Conservation (phyloP, 2,113 vertebrate species). For the Rhineura floridana region DNA sequence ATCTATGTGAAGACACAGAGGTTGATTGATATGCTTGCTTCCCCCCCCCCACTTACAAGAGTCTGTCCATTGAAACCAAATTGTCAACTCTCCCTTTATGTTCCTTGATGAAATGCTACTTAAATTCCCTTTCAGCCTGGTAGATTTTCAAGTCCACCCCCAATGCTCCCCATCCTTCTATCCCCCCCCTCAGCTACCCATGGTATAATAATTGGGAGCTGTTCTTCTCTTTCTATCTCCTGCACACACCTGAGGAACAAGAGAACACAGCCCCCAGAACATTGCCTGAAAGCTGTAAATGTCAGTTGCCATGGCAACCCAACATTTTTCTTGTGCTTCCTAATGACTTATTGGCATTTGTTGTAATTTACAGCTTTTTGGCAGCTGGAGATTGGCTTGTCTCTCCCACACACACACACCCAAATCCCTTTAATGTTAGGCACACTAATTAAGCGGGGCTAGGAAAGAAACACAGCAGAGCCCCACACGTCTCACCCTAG, state of each 20-base stretch:
- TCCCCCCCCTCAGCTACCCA: neutral
- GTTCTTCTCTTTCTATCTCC: constrained; percentile 20
- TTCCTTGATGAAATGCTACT: neutral
- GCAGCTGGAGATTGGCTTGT: constrained; percentile 16
- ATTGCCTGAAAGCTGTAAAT: constrained; percentile 36
- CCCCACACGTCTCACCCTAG: accelerated
- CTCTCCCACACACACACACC: neutral
- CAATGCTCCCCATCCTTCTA: neutral
- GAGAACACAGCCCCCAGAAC: constrained; percentile 51
- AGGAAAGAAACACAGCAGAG: neutral
- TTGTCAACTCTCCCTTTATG: constrained; percentile 1
- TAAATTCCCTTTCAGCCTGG: neutral
- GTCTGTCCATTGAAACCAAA: neutral
- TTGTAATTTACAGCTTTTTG: constrained; percentile 25
- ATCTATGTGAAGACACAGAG: neutral
- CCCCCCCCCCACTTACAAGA: neutral
- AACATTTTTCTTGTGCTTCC: constrained; percentile 68
- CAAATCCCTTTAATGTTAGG: constrained; percentile 2
- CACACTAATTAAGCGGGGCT: neutral
- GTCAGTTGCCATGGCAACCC: constrained; percentile 68
- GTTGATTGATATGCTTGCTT: neutral
- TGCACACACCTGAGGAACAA: constrained; percentile 14
- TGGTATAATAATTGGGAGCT: neutral
- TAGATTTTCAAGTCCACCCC: neutral
- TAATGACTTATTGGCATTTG: constrained; percentile 61